Conservation (phyloP, 2,888 invertebrate genomes). For the Erebia palarica region DNA sequence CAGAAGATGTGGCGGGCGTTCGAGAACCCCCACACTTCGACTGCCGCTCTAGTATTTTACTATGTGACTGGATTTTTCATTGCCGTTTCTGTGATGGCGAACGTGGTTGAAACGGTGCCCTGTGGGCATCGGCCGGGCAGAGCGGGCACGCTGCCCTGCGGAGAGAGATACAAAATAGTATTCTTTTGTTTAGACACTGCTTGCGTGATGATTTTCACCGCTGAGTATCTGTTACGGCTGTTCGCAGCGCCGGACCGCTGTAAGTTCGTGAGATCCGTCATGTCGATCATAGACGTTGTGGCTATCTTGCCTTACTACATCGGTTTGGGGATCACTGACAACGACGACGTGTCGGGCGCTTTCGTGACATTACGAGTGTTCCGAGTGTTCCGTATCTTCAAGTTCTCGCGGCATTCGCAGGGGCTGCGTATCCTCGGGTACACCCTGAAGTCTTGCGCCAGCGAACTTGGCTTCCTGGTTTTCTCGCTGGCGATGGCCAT, state of each 20-base stretch:
- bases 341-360: slow-evolving; percentile 99
- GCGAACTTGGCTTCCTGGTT: slow-evolving; percentile 99
- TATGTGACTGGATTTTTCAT: slow-evolving; percentile 99
- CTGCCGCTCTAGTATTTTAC: slow-evolving; percentile 99
- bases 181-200: slow-evolving; percentile 99
- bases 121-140: slow-evolving; percentile 94
- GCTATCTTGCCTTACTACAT: slow-evolving; percentile 99
- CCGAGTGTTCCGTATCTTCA: slow-evolving; percentile 99
- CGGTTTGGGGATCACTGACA: slow-evolving; percentile 97
- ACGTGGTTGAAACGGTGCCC: slow-evolving; percentile 98
- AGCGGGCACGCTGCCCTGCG: slow-evolving; percentile 95
- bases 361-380: slow-evolving; percentile 99
- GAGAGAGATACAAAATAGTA: slow-evolving; percentile 98
- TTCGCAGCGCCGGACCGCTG: slow-evolving; percentile 99
- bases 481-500: slow-evolving; percentile 99
- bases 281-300: slow-evolving; percentile 99
- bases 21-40: slow-evolving; percentile 99
- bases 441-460: slow-evolving; percentile 99
- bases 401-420: slow-evolving; percentile 99
- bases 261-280: slow-evolving; percentile 98
- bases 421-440: slow-evolving; percentile 99
- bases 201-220: slow-evolving; percentile 99
- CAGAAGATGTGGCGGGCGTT: slow-evolving; percentile 99
- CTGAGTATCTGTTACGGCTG: slow-evolving; percentile 96
- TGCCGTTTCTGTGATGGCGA: slow-evolving; percentile 99